A percentile compares a stretch with the other conserved stretches of the same genome.
Conservation (phyloP, 1,140 invertebrate species). For the Telenomus remus region DNA sequence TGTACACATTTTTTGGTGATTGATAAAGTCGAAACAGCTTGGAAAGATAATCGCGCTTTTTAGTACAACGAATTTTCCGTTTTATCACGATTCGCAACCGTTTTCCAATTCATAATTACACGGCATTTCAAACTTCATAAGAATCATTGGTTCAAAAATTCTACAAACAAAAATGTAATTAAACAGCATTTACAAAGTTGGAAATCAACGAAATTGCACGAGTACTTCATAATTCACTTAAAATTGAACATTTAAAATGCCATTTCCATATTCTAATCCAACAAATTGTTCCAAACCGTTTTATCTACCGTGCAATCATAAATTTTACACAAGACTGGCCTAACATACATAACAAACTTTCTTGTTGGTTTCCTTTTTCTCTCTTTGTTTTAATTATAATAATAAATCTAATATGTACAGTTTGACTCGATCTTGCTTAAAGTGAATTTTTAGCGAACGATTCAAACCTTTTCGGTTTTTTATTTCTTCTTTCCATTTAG, state of each 20-base stretch:
- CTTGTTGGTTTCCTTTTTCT: no score
- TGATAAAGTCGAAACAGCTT: constrained; percentile 15
- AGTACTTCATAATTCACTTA: no score
- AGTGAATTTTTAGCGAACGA: constrained; percentile 27
- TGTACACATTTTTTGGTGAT: constrained; percentile 19
- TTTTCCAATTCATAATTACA: constrained; percentile 32
- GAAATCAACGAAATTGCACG: not conserved
- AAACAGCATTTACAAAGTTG: not conserved
- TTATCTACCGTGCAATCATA: constrained; percentile 27
- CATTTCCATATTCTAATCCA: no score
- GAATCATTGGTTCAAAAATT: no score
- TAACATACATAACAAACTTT: constrained; percentile 52
- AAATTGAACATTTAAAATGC: no score
- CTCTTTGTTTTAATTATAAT: no score
- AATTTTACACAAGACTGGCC: constrained; percentile 41
- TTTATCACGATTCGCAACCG: constrained; percentile 34
- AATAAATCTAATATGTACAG: constrained; percentile 53
- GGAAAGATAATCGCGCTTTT: constrained; percentile 17
- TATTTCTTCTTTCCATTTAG: no score
- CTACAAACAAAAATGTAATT: not conserved
- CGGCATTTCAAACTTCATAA: constrained; percentile 11
- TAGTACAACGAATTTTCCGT: constrained; percentile 16
- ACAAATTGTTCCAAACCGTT: not conserved
- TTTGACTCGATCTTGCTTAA: constrained; percentile 50
- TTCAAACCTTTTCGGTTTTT: constrained; percentile 24